Conservation (phyloP, 2,797 vertebrate species). For the Leptatherina wallacei region DNA sequence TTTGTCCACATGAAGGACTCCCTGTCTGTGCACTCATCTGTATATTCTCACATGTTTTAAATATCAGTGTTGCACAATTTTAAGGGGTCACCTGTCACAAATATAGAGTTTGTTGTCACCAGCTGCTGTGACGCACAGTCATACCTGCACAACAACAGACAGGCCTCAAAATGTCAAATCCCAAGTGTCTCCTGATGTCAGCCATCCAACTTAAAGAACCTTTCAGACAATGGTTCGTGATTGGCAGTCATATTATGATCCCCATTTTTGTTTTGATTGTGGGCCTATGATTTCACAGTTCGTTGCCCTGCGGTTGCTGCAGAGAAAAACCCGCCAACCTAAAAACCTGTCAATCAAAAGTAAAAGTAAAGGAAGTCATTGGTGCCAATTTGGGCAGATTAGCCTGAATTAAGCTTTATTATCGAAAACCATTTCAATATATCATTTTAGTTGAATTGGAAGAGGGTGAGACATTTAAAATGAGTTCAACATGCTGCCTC, state of each 20-base stretch:
- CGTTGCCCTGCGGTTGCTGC: slow-evolving; percentile 52
- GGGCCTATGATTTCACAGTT: slow-evolving; percentile 65
- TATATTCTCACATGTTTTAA: slow-evolving; percentile 12
- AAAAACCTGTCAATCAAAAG: slow-evolving; percentile 63
- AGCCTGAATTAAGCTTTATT: slow-evolving; percentile 45
- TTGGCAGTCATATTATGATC: slow-evolving; percentile 41
- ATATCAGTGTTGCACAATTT: slow-evolving; percentile 32
- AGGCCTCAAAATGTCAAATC: slow-evolving; percentile 21
- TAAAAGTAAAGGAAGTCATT: slow-evolving; percentile 47
- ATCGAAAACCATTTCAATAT: slow-evolving; percentile 46
- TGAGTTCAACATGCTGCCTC: slow-evolving; percentile 33
- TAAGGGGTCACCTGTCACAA: slow-evolving; percentile 23
- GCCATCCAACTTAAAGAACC: slow-evolving; percentile 30
- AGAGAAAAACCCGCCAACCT: slow-evolving; percentile 64
- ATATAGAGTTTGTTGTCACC: neutral
- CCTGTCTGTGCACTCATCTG: neutral
- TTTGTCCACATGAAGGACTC: slow-evolving; percentile 15
- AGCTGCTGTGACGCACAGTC: slow-evolving; percentile 11
- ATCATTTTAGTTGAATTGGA: slow-evolving; percentile 49
- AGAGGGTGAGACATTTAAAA: slow-evolving; percentile 56
- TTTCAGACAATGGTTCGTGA: slow-evolving; percentile 46
- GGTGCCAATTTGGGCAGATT: slow-evolving; percentile 52
- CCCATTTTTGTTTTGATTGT: slow-evolving; percentile 65
- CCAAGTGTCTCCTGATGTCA: slow-evolving; percentile 20
- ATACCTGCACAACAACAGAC: slow-evolving; percentile 27